Conservation (phyloP, 2,113 vertebrate species). For the Varanus komodoensis region DNA sequence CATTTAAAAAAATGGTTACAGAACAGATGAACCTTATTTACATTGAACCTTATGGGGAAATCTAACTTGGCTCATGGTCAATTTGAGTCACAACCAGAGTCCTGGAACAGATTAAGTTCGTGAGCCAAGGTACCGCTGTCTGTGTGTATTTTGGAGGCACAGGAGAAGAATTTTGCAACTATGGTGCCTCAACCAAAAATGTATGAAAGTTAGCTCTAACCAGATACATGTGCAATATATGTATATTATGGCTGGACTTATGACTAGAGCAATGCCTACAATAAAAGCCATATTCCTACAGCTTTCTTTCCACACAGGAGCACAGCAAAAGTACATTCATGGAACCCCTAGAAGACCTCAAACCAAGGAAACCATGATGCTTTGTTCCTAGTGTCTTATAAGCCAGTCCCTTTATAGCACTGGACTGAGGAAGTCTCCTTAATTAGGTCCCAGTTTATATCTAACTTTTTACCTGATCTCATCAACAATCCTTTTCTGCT, state of each 20-base stretch:
- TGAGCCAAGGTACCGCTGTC: too few relatives aligned
- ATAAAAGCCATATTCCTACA: not conserved
- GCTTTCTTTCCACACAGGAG: not conserved
- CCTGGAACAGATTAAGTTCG: too few relatives aligned
- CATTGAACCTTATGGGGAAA: too few relatives aligned
- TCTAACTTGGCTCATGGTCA: too few relatives aligned
- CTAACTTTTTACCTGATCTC: too few relatives aligned
- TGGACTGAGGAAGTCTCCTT: not conserved
- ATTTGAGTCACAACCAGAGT: too few relatives aligned
- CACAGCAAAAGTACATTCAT: not conserved
- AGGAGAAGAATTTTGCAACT: too few relatives aligned
- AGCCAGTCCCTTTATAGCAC: not conserved
- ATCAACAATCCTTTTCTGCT: not conserved
- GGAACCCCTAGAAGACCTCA: not conserved
- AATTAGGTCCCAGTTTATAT: not conserved
- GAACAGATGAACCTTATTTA: too few relatives aligned
- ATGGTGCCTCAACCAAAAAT: too few relatives aligned
- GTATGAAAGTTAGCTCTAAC: not conserved
- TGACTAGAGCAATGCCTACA: not conserved
- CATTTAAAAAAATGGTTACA: too few relatives aligned
- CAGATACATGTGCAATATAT: not conserved
- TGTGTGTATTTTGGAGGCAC: too few relatives aligned
- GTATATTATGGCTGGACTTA: not conserved
- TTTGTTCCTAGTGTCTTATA: not conserved
- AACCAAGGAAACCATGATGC: not conserved